Evolutionary conservation across 1,140 invertebrate genomes (phyloP).

Genomic region (Drosophila simulans): DNA sequence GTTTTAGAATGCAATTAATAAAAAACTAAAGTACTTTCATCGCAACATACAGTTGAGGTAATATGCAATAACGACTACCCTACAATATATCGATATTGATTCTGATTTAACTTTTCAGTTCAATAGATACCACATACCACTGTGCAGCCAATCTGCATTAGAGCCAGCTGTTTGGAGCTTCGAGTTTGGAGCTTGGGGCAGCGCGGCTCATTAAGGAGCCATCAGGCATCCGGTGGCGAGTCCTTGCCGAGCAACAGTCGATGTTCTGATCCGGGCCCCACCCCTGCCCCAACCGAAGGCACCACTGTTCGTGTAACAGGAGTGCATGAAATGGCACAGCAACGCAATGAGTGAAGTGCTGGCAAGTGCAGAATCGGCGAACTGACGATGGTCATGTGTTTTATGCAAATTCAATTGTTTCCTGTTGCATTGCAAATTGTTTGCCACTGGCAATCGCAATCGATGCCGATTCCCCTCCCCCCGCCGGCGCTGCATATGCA

Average conservation of each 20-base stretch:
- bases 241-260: constrained; percentile 34
- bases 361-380: constrained; percentile 44
- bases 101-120: background rate
- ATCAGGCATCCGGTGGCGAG: constrained; percentile 52
- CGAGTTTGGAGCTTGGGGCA: constrained; percentile 44
- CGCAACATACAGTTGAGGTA: too few relatives aligned
- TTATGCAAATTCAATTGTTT: constrained; percentile 82
- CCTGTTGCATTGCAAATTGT: constrained; percentile 76
- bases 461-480: constrained; percentile 12
- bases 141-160: constrained; percentile 44
- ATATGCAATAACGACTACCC: too few relatives aligned
- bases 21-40: background rate
- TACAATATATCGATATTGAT: background rate
- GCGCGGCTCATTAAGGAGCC: constrained; percentile 72
- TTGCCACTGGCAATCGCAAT: constrained; percentile 46
- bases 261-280: background rate
- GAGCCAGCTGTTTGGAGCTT: constrained; percentile 38
- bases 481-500: constrained; percentile 34
- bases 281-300: background rate
- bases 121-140: background rate
- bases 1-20: background rate
- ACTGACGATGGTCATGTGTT: constrained; percentile 72
- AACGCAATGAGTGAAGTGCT: constrained; percentile 46
- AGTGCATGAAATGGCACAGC: constrained; percentile 21
- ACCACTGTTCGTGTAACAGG: constrained; percentile 10